Percentiles rank a stretch among this genome's conserved stretches.
Conservation (phyloP, 2,113 vertebrate species). For the Thunnus maccoyii region DNA sequence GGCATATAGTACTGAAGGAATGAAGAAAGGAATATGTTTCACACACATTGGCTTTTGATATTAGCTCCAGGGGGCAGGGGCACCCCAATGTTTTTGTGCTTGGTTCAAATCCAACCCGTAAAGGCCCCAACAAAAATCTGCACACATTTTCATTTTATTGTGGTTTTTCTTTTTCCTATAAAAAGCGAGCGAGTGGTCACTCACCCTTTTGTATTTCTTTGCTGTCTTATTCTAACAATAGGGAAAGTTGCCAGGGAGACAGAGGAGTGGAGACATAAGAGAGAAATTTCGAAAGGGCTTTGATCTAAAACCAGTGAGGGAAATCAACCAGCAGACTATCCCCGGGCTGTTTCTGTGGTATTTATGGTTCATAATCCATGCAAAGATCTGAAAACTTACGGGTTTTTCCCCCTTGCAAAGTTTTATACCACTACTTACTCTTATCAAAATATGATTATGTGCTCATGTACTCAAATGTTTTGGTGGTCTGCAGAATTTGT, state of each 20-base stretch:
- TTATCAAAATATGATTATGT: constrained; percentile 11
- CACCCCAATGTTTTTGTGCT: constrained; percentile 16
- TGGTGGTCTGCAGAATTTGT: background rate
- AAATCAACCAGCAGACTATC: constrained; percentile 15
- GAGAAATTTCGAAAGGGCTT: constrained; percentile 24
- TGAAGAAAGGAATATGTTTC: background rate
- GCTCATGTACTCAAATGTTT: background rate
- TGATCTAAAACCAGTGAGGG: constrained; percentile 34
- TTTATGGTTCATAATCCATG: constrained; percentile 32
- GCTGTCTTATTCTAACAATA: constrained; percentile 49
- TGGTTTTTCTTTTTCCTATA: constrained; percentile 15
- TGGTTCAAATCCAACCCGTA: constrained; percentile 27
- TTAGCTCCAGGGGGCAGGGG: background rate
- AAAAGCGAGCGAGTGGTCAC: constrained; percentile 24
- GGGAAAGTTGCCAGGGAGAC: constrained; percentile 29
- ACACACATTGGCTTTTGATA: constrained; percentile 15
- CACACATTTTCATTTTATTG: constrained; percentile 38
- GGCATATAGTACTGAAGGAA: background rate
- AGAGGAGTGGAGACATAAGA: background rate
- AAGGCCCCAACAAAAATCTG: constrained; percentile 21
- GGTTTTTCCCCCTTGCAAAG: background rate
- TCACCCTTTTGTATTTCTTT: constrained; percentile 32
- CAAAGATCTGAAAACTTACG: constrained; percentile 6
- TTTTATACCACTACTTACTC: background rate
- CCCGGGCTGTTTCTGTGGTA: constrained; percentile 37